These are phyloP conservation scores for Sylvicola fuscatus DNA, from an alignment of 2,888 invertebrate genomes.

Conservation along the genomic window DNA sequence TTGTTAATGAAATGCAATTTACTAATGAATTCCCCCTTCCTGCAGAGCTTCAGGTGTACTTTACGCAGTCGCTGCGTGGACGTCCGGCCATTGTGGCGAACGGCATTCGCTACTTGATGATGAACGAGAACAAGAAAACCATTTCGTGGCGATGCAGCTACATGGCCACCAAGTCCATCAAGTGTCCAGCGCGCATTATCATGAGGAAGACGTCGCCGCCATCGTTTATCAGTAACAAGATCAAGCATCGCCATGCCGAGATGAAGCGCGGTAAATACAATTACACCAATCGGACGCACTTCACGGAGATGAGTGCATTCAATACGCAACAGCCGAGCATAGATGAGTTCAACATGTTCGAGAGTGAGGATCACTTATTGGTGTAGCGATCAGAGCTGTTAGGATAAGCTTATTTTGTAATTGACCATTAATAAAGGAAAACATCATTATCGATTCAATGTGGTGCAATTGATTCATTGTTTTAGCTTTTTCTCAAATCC, in stretches of 20 bases:
- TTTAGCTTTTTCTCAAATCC: too few species aligned
- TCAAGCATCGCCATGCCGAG: slow-evolving; percentile 23
- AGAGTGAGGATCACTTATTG: too few species aligned
- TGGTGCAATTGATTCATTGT: too few species aligned
- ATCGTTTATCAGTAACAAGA: slow-evolving; percentile 23
- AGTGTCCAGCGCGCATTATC: slow-evolving; percentile 24
- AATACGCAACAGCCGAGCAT: too few species aligned
- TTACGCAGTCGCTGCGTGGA: slow-evolving; percentile 23
- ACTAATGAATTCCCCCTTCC: not conserved
- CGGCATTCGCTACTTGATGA: slow-evolving; percentile 24
- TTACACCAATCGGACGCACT: not conserved
- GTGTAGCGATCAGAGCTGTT: too few species aligned
- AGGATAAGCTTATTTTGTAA: too few species aligned
- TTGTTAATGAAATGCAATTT: too few species aligned
- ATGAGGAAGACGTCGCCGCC: slow-evolving; percentile 25
- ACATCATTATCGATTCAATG: too few species aligned
- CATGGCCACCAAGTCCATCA: slow-evolving; percentile 25
- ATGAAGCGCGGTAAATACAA: slow-evolving; percentile 23
- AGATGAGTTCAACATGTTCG: too few species aligned
- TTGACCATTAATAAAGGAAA: too few species aligned
- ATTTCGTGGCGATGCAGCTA: slow-evolving; percentile 25
- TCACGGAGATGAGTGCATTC: slow-evolving; percentile 5
- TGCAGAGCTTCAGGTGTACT: slow-evolving; percentile 19
- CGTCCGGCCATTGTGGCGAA: slow-evolving; percentile 26
- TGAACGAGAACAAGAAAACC: slow-evolving; percentile 26